A percentile compares a stretch with the other conserved stretches of the same genome.
phyloP scores from a whole-genome alignment of 2,888 invertebrate genomes.

The Acanthosepion pharaonis region DNA sequence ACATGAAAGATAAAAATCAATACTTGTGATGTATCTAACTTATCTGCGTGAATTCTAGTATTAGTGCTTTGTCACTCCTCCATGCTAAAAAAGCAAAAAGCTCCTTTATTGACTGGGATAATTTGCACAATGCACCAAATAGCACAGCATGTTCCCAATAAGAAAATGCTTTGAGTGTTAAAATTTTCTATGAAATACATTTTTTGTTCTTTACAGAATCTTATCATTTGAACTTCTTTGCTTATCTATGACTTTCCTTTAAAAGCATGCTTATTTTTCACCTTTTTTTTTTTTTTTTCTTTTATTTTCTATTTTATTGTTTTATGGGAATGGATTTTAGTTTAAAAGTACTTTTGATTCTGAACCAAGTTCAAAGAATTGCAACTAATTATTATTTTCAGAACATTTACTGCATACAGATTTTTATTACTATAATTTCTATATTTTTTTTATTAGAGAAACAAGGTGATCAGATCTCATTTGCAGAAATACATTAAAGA shows the following conservation, averaged over 20 bases:
- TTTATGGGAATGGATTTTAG: not conserved
- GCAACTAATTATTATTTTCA: not conserved
- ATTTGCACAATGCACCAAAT: slow-evolving; percentile 14
- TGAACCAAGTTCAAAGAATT: not conserved
- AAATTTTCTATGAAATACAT: not conserved
- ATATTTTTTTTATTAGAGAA: no score
- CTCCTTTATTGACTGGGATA: not conserved
- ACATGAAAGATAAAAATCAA: not conserved
- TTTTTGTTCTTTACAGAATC: not conserved
- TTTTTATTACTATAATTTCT: no score
- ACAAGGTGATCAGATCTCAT: no score
- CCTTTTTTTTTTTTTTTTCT: no score
- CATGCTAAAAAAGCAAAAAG: not conserved
- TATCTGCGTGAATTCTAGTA: not conserved
- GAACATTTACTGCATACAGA: no score
- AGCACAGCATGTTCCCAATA: not conserved
- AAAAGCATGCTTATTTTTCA: no score
- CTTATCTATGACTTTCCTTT: no score
- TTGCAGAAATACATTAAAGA: no score
- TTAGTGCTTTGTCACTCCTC: not conserved
- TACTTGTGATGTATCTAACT: not conserved
- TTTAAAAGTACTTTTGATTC: not conserved
- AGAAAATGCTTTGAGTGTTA: slow-evolving; percentile 24
- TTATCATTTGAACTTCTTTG: not conserved
- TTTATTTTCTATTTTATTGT: not conserved